These are phyloP conservation scores for Spinus pinus DNA, from an alignment of 2,797 vertebrate species.

Conservation along the genomic window DNA sequence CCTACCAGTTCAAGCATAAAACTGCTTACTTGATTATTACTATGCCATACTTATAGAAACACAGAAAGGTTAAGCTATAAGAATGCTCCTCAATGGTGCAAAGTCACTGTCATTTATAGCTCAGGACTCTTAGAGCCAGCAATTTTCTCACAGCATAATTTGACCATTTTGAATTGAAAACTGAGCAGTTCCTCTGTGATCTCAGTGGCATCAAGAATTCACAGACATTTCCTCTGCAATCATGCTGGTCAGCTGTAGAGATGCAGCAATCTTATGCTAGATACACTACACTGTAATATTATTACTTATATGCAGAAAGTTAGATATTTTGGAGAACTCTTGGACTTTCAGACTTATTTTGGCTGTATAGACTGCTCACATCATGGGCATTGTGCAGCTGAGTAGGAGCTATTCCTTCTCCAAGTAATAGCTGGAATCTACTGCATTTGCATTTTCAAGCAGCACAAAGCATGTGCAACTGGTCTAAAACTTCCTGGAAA, in stretches of 20 bases:
- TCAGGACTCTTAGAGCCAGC: not conserved
- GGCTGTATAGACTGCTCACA: rapidly evolving
- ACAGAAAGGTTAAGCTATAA: not conserved
- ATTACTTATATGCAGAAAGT: not conserved
- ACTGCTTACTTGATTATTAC: not conserved
- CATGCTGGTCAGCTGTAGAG: not conserved
- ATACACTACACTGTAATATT: not conserved
- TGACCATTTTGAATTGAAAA: not conserved
- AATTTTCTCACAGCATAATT: not conserved
- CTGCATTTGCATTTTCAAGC: not conserved
- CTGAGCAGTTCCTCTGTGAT: not conserved
- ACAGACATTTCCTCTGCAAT: not conserved
- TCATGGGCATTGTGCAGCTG: not conserved
- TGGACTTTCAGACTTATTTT: not conserved
- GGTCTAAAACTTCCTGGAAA: not conserved
- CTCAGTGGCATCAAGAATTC: not conserved
- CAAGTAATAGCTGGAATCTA: not conserved
- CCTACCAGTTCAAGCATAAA: not conserved
- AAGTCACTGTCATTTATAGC: not conserved
- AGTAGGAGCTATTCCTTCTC: not conserved
- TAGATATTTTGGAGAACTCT: not conserved
- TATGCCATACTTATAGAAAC: not conserved
- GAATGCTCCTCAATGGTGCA: not conserved
- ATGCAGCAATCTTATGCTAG: not conserved
- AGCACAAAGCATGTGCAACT: not conserved